These are phyloP conservation scores for Neoitamus cyanurus DNA, from an alignment of 2,888 invertebrate genomes.

Conservation along the genomic window DNA sequence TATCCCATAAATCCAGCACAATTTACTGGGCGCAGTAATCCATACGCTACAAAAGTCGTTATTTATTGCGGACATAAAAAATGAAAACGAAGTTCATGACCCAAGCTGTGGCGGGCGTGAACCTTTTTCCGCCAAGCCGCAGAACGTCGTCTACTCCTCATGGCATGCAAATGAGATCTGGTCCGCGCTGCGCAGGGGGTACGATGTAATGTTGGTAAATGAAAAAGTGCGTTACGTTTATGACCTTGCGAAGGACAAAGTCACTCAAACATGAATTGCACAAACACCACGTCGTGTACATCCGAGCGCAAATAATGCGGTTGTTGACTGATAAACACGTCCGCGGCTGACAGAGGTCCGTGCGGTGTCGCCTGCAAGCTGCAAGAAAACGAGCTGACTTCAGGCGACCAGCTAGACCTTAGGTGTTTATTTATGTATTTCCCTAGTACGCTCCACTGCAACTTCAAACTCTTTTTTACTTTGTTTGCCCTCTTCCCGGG, in stretches of 20 bases:
- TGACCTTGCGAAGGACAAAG: slow-evolving; percentile 46
- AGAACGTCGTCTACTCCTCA: not conserved
- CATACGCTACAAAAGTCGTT: slow-evolving; percentile 7
- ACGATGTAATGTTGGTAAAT: not conserved
- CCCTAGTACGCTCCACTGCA: not conserved
- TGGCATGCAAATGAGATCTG: slow-evolving; percentile 14
- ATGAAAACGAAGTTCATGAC: slow-evolving; percentile 10
- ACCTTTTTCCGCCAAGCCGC: not conserved
- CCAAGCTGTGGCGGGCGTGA: not conserved
- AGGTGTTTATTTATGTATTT: slow-evolving; percentile 23
- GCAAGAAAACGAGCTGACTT: not conserved
- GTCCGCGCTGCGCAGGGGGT: not conserved
- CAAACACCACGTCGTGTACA: slow-evolving; percentile 21
- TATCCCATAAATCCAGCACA: slow-evolving; percentile 2
- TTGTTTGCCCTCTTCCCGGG: slow-evolving; percentile 31
- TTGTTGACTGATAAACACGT: slow-evolving; percentile 22
- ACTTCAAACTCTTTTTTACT: slow-evolving; percentile 15
- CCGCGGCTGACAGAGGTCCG: not conserved
- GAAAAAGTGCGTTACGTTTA: slow-evolving; percentile 40
- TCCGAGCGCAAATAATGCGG: slow-evolving; percentile 1
- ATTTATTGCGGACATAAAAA: slow-evolving; percentile 24
- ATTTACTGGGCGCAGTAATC: slow-evolving; percentile 14
- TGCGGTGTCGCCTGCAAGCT: not conserved
- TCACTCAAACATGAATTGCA: slow-evolving; percentile 43
- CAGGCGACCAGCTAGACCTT: slow-evolving; percentile 15